phyloP scores from a whole-genome alignment of 2,888 invertebrate species.

The Artemia sinica region DNA sequence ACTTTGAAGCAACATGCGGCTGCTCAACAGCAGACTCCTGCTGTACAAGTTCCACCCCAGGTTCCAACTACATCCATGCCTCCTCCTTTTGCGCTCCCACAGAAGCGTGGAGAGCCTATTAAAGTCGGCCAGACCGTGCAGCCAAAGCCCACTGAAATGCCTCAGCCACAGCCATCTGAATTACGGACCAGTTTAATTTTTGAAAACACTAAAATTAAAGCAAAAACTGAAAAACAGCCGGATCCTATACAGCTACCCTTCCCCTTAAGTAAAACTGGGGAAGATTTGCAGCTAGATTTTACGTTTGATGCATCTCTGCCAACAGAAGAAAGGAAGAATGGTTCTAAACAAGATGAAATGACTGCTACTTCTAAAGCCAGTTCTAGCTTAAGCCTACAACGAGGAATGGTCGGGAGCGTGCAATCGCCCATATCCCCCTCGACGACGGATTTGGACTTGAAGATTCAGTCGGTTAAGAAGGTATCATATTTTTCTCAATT shows the following conservation, averaged over 20 bases:
- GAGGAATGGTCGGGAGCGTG: slow-evolving; percentile 33
- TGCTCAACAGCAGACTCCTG: not conserved
- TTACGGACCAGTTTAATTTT: slow-evolving; percentile 67
- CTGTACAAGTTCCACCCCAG: slow-evolving; percentile 7
- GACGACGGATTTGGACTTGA: slow-evolving; percentile 76
- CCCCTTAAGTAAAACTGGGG: slow-evolving; percentile 28
- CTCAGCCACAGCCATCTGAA: slow-evolving; percentile 44
- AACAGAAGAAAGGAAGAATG: slow-evolving; percentile 42
- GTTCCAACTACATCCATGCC: slow-evolving; percentile 13
- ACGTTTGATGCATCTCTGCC: slow-evolving; percentile 66
- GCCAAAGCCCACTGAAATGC: slow-evolving; percentile 32
- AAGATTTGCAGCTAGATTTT: slow-evolving; percentile 79
- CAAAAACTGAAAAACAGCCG: slow-evolving; percentile 28
- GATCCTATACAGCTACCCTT: slow-evolving; percentile 25
- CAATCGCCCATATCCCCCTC: slow-evolving; percentile 58
- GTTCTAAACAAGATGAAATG: slow-evolving; percentile 28
- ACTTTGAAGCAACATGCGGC: slow-evolving; percentile 33
- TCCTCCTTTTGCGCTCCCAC: slow-evolving; percentile 14
- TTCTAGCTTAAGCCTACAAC: slow-evolving; percentile 22
- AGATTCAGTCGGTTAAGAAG: slow-evolving; percentile 83
- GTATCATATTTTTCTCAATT: slow-evolving; percentile 28
- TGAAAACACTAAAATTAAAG: slow-evolving; percentile 76
- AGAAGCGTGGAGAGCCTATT: slow-evolving; percentile 18
- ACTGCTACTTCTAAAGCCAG: not conserved
- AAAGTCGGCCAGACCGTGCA: slow-evolving; percentile 22